These are phyloP conservation scores for Drosophila varians DNA, from an alignment of 1,140 invertebrate species.

Conservation along the genomic window DNA sequence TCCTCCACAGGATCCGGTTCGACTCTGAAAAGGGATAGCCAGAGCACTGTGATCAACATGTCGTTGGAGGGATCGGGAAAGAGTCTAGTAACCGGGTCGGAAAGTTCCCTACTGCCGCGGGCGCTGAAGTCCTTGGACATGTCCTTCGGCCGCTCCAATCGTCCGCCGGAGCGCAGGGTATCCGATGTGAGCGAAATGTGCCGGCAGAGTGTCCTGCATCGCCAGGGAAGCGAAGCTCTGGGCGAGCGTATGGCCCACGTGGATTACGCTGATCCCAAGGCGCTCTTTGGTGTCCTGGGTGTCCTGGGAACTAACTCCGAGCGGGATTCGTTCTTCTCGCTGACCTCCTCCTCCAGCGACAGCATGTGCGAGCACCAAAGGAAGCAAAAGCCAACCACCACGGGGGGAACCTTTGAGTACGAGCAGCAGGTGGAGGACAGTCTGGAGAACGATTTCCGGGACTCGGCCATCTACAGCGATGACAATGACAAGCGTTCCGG, in stretches of 20 bases:
- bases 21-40: conserved; percentile 69
- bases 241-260: conserved; percentile 94
- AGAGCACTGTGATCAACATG: conserved; percentile 70
- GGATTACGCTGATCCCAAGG: conserved; percentile 92
- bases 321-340: conserved; percentile 86
- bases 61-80: conserved; percentile 62
- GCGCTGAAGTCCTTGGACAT: conserved; percentile 69
- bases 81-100: conserved; percentile 64
- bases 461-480: conserved; percentile 93
- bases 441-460: conserved; percentile 87
- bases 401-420: conserved; percentile 64
- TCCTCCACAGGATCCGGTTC: conserved; percentile 53
- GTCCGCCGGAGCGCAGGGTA: conserved; percentile 74
- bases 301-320: conserved; percentile 73
- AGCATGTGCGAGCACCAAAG: conserved; percentile 83
- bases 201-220: conserved; percentile 85
- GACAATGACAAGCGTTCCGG: conserved; percentile 84
- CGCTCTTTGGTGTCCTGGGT: conserved; percentile 84
- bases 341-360: conserved; percentile 86
- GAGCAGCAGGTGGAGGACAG: conserved; percentile 79
- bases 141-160: conserved; percentile 66
- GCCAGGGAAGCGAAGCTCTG: conserved; percentile 91
- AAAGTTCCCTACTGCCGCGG: conserved; percentile 68
- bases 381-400: conserved; percentile 20
- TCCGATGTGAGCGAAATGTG: conserved; percentile 81